Conservation (phyloP, 2,888 invertebrate genomes). For the Ctena decussata region DNA sequence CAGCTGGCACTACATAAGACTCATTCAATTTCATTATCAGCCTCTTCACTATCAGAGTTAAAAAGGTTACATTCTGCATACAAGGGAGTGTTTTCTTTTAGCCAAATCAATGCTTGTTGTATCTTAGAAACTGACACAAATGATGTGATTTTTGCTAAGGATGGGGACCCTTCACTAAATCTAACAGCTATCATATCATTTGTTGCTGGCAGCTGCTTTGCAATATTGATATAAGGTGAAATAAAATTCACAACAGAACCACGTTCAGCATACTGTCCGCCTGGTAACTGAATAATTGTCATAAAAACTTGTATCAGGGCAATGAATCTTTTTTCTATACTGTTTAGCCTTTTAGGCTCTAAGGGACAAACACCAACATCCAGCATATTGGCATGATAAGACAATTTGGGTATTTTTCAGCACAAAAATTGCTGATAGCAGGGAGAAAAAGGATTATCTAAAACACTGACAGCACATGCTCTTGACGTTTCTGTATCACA, state of each 20-base stretch:
- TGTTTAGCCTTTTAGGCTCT: background rate
- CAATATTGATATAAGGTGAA: background rate
- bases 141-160: background rate
- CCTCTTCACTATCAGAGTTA: background rate
- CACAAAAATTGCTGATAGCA: slow-evolving; percentile 5
- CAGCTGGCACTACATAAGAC: background rate
- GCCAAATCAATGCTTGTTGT: slow-evolving; percentile 20
- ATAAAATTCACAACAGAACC: slow-evolving; percentile 33
- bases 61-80: slow-evolving; percentile 15
- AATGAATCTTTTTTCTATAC: slow-evolving; percentile 27
- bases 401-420: slow-evolving; percentile 18
- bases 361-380: slow-evolving; percentile 18
- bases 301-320: slow-evolving; percentile 29
- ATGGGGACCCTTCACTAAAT: background rate
- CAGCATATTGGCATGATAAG: slow-evolving; percentile 19
- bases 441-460: background rate
- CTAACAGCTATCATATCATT: background rate
- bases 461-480: too few relatives aligned
- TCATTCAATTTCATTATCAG: slow-evolving; percentile 4
- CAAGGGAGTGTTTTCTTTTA: slow-evolving; percentile 19
- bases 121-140: background rate
- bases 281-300: slow-evolving; percentile 24
- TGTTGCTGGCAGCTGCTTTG: background rate
- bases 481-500: too few relatives aligned
- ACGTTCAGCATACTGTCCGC: slow-evolving; percentile 33